Conservation (phyloP, 1,140 invertebrate genomes). For the Venturia canescens region DNA sequence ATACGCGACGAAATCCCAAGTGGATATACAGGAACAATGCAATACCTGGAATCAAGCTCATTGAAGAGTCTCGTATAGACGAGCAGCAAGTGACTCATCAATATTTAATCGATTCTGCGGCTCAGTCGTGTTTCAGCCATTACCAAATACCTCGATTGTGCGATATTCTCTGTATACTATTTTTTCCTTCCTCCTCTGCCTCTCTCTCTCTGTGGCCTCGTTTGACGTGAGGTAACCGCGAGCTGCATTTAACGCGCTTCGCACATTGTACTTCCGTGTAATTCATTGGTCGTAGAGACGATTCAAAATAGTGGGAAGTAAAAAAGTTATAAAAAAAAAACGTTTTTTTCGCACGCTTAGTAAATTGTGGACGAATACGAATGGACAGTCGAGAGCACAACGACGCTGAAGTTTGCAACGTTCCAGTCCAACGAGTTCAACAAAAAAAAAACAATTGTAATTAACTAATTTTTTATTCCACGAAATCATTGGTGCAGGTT, state of each 20-base stretch:
- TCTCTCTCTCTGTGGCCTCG: too few species aligned
- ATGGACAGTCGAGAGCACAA: too few species aligned
- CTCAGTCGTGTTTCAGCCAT: not conserved
- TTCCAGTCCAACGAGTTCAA: too few species aligned
- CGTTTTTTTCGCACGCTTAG: too few species aligned
- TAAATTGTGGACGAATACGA: too few species aligned
- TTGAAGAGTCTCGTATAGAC: not conserved
- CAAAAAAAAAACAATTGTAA: too few species aligned
- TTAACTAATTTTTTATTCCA: too few species aligned
- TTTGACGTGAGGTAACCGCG: not conserved
- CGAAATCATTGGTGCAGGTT: too few species aligned
- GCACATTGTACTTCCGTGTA: not conserved
- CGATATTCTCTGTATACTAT: not conserved
- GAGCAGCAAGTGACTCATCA: constrained; percentile 4
- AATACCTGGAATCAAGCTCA: not conserved
- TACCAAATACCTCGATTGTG: not conserved
- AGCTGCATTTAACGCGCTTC: not conserved
- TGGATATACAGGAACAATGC: too few species aligned
- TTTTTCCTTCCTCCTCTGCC: not conserved
- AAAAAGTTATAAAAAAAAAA: not conserved
- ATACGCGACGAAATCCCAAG: too few species aligned
- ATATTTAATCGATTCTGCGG: constrained; percentile 18
- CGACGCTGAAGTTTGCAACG: too few species aligned
- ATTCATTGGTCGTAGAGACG: not conserved
- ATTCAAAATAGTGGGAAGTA: not conserved